A percentile compares a stretch with the other conserved stretches of the same genome.
phyloP scores from a whole-genome alignment of 1,140 invertebrate species.

The Mizuhopecten yessoensis region DNA sequence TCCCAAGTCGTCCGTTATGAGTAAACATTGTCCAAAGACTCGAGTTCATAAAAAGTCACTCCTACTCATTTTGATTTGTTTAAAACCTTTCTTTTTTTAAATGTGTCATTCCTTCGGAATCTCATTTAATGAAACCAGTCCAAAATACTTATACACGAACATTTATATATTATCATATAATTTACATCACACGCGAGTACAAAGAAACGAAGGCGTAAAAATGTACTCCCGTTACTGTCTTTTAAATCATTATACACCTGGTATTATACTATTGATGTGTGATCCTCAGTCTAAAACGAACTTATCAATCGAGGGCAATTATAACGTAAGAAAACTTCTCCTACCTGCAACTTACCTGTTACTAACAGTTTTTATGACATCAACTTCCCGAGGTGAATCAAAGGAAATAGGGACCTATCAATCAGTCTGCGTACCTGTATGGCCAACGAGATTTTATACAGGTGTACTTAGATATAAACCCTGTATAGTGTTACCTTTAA shows the following conservation, averaged over 20 bases:
- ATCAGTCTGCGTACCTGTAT: constrained; percentile 23
- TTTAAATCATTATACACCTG: background rate
- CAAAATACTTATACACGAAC: background rate
- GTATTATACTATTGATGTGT: background rate
- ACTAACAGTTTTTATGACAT: background rate
- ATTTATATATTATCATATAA: background rate
- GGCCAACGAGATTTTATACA: constrained; percentile 8
- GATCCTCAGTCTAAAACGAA: background rate
- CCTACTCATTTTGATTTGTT: background rate
- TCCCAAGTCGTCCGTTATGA: background rate
- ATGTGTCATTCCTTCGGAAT: background rate
- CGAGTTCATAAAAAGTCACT: background rate
- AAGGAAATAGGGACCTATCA: constrained; percentile 19
- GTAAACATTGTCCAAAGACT: background rate
- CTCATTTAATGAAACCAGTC: background rate
- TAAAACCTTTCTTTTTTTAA: background rate
- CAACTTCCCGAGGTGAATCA: constrained; percentile 31
- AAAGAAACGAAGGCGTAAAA: background rate
- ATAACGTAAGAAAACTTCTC: background rate
- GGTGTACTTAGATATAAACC: background rate
- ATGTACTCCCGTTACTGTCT: background rate
- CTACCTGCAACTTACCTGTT: background rate
- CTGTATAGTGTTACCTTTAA: constrained; percentile 16
- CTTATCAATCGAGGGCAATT: background rate
- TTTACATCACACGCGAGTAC: background rate